Evolutionary conservation across 2,797 vertebrate genomes (phyloP).

Genomic region (Neoniphon sammara): DNA sequence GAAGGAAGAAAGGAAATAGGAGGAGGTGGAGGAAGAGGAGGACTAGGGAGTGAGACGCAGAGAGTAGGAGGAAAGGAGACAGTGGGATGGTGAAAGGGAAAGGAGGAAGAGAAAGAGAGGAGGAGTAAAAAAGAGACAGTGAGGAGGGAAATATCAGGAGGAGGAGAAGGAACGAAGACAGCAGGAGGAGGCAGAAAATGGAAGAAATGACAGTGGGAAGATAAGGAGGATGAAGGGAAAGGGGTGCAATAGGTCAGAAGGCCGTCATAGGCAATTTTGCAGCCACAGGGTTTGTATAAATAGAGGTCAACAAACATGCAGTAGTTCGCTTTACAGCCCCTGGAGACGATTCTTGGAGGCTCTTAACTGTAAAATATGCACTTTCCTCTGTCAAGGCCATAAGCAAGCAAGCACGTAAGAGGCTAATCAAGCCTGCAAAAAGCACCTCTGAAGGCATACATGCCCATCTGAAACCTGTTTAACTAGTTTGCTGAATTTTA

Average conservation of each 20-base stretch:
- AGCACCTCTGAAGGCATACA: neutral
- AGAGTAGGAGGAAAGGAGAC: neutral
- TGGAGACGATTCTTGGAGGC: neutral
- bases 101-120: neutral
- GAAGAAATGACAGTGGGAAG: neutral
- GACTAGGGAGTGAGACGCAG: neutral
- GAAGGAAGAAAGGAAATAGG: neutral
- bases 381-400: neutral
- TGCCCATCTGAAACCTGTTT: no score
- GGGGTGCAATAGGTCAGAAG: neutral
- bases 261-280: neutral
- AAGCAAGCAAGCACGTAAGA: neutral
- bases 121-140: neutral
- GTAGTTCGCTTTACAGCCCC: neutral
- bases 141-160: neutral
- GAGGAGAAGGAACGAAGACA: neutral
- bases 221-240: neutral
- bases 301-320: neutral
- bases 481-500: neutral
- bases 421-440: neutral
- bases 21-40: neutral
- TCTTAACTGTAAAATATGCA: neutral
- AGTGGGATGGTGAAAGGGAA: neutral
- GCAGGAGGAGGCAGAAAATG: neutral
- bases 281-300: neutral